Percentiles rank a stretch among this genome's conserved stretches.
phyloP scores from a whole-genome alignment of 2,113 vertebrate species.

The Ciconia stormi region DNA sequence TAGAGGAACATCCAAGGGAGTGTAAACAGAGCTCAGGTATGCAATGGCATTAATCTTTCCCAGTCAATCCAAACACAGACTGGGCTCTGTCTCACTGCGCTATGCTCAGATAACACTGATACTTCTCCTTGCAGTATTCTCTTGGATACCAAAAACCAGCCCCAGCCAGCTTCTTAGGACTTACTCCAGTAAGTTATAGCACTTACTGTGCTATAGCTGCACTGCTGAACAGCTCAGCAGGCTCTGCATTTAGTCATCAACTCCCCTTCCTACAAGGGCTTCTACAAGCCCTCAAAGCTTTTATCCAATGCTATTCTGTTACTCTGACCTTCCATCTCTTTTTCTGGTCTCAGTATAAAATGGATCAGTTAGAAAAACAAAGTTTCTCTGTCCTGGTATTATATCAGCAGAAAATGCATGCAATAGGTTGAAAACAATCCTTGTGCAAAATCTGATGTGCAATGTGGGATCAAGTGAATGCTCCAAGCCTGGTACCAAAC shows the following conservation, averaged over 20 bases:
- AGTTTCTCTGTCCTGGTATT: neutral
- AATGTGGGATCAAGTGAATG: neutral
- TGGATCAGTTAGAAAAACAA: neutral
- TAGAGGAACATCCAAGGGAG: neutral
- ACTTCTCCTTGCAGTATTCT: neutral
- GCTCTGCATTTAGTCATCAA: neutral
- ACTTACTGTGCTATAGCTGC: neutral
- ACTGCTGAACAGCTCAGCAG: neutral
- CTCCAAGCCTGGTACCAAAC: neutral
- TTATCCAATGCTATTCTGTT: neutral
- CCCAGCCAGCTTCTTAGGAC: neutral
- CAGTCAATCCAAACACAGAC: neutral
- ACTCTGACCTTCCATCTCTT: neutral
- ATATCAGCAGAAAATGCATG: neutral
- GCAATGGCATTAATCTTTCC: neutral
- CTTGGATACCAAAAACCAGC: neutral
- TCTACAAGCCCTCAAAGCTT: neutral
- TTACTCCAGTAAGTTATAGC: neutral
- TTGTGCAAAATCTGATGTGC: neutral
- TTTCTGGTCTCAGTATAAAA: neutral
- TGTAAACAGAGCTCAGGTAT: neutral
- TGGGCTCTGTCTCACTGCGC: neutral
- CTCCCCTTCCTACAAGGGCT: neutral
- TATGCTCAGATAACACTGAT: neutral
- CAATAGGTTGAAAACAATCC: neutral